Evolutionary conservation across 2,113 vertebrate genomes (phyloP).

Genomic region (Anarhynchus alexandrinus): DNA sequence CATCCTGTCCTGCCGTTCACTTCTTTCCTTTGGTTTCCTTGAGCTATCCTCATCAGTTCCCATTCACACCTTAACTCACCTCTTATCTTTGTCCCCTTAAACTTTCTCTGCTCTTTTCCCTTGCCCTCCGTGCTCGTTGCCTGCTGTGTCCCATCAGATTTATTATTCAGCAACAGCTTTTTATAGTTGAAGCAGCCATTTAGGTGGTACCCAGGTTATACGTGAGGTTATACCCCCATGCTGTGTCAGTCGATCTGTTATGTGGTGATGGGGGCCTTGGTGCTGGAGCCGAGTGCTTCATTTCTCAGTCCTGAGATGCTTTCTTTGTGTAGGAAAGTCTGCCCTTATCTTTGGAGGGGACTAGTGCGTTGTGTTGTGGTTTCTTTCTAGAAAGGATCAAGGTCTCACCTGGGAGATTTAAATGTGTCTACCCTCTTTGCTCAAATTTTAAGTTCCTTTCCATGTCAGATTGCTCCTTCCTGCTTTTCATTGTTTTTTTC

Average conservation of each 20-base stretch:
- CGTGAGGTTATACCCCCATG: not conserved
- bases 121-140: not conserved
- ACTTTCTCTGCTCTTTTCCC: not conserved
- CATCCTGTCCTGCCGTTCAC: not conserved
- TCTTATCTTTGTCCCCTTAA: not conserved
- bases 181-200: not conserved
- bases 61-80: not conserved
- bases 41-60: not conserved
- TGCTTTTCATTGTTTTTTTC: not conserved
- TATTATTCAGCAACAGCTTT: not conserved
- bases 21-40: not conserved
- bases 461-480: not conserved
- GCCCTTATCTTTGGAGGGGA: not conserved
- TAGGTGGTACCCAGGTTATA: not conserved
- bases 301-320: not conserved
- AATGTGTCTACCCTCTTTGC: not conserved
- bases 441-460: not conserved
- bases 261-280: not conserved
- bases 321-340: not conserved
- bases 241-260: not conserved
- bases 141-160: not conserved
- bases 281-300: not conserved
- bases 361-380: not conserved
- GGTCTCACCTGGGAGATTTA: not conserved
- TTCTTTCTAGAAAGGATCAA: not conserved